These are phyloP conservation scores for Heliconius ismenius DNA, from an alignment of 2,888 invertebrate genomes.

Conservation along the genomic window DNA sequence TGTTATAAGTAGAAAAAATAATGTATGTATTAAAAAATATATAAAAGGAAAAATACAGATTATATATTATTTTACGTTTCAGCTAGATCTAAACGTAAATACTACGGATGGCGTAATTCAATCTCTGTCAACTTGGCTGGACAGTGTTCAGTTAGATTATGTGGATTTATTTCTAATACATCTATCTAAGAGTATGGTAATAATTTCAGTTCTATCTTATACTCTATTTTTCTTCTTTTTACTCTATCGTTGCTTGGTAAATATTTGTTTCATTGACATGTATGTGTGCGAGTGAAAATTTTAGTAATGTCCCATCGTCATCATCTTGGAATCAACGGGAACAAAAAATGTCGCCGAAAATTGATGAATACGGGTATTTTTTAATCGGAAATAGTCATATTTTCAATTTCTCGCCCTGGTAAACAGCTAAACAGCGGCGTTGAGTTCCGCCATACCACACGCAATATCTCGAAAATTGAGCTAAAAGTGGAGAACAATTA, in stretches of 20 bases:
- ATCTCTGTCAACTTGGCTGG: neutral
- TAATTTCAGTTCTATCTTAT: neutral
- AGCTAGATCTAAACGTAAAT: neutral
- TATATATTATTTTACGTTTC: neutral
- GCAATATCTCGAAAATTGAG: too few species aligned
- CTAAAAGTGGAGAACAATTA: too few species aligned
- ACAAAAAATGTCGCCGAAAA: too few species aligned
- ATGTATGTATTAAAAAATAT: too few species aligned
- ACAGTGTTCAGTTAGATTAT: constrained; percentile 28
- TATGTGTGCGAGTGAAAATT: too few species aligned
- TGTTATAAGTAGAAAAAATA: too few species aligned
- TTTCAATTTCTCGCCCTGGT: neutral
- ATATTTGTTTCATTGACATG: too few species aligned
- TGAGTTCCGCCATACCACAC: neutral
- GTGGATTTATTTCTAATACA: constrained; percentile 38
- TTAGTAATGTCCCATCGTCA: too few species aligned
- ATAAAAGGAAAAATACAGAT: neutral
- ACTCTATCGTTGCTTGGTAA: too few species aligned
- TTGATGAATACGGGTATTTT: too few species aligned
- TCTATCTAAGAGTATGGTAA: constrained; percentile 11
- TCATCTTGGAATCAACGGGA: too few species aligned
- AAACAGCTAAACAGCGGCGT: neutral
- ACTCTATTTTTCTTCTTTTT: neutral
- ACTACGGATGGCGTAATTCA: neutral
- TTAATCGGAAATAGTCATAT: too few species aligned